Base-by-base conservation (phyloP, 2,113 vertebrate species). In the Turnix velox region DNA sequence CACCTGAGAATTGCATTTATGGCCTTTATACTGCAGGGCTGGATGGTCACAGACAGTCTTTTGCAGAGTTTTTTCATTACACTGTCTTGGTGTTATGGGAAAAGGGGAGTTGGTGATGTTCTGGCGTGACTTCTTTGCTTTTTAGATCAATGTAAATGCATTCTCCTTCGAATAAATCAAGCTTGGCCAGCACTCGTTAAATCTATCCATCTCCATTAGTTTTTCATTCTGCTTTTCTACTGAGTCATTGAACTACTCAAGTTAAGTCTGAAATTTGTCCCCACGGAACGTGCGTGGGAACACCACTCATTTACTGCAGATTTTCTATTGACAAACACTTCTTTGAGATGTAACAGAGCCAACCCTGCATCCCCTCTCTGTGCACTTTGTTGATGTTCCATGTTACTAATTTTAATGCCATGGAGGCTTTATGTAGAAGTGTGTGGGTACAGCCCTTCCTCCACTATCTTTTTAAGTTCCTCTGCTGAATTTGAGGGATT, bases 281-380 rank as follows among this genome's bases (percentile, higher is more conserved):
- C n/a, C 22, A 13, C 31, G 48, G 31, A 88, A 42, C 3, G 4
- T 5, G 4, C 14, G 51, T 57, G 65, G 55, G 12, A 92, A 18
- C 33, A 31, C 20, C 84, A 30, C 18, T 89, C 10, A 31, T n/a
- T 82, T 52, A 14, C 31, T 88, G 79, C 24, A 39, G 3, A 20
- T 80, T 71, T 62, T 84, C 43, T 90, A 5, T 71, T 91, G 86
- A 74, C 76, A 88, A 80, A 69, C 63, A 77, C 42, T 39, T 84
- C 30, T 77, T 80, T 19, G 55, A 45, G n/a, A 24, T 86, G 27
- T 58, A 51, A 30, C 67, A 54, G 52, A 88, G 46, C 12, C 63
- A 81, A 46, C 55, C 5, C 1, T 39, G 31, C 31, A 42, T 68
- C 49, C 54, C 39, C 45, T 93, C 8, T 0, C 67, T 11, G 1